These are phyloP conservation scores for Lepidocyrtoides sp. DNA, from an alignment of 2,888 invertebrate genomes.

Conservation along the genomic window DNA sequence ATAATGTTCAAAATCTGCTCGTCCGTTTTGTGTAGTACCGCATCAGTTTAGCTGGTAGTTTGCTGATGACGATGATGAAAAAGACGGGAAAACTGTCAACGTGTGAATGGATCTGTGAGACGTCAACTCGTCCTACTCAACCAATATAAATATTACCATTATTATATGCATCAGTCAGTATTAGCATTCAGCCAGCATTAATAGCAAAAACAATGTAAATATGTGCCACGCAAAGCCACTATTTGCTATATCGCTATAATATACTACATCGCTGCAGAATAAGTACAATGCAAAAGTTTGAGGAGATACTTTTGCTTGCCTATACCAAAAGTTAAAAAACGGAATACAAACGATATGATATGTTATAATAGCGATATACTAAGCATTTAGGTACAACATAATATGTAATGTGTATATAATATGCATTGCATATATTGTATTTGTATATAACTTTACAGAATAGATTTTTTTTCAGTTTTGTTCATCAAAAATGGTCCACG, in stretches of 20 bases:
- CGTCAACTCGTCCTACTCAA: slow-evolving; percentile 58
- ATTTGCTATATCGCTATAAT: too few relatives aligned
- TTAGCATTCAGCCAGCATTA: background rate
- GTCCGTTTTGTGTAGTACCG: background rate
- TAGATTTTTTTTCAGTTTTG: slow-evolving; percentile 11
- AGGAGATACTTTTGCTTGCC: too few relatives aligned
- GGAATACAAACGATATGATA: too few relatives aligned
- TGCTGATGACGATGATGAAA: background rate
- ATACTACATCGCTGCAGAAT: too few relatives aligned
- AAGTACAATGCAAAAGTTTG: background rate
- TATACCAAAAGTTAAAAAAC: too few relatives aligned
- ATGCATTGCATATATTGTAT: too few relatives aligned
- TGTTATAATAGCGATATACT: too few relatives aligned
- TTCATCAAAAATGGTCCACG: slow-evolving; percentile 51
- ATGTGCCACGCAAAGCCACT: too few relatives aligned
- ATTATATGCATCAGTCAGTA: background rate
- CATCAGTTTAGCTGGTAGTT: background rate
- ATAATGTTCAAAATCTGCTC: slow-evolving; percentile 22
- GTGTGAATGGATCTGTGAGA: slow-evolving; percentile 68
- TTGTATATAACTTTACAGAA: too few relatives aligned
- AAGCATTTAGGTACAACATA: too few relatives aligned
- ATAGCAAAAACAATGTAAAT: background rate
- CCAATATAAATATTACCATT: background rate
- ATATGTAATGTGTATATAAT: too few relatives aligned
- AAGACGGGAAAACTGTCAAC: slow-evolving; percentile 71